phyloP scores from a whole-genome alignment of 2,797 vertebrate genomes.

The Betta splendens region DNA sequence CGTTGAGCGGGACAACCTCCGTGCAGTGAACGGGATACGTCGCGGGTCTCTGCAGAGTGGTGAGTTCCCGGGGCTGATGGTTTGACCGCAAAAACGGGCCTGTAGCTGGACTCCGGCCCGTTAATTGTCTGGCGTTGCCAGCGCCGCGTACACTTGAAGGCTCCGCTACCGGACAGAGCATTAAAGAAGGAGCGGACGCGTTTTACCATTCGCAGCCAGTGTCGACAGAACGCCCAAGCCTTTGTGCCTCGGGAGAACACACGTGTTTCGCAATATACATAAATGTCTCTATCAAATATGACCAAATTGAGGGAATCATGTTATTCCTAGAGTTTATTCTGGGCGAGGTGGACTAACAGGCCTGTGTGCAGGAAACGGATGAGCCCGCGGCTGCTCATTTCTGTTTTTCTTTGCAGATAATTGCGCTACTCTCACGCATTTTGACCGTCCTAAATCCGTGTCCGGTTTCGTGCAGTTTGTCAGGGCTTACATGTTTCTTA shows the following conservation, averaged over 20 bases:
- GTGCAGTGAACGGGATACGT: no score
- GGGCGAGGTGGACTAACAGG: constrained; percentile 42
- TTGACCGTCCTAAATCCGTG: no score
- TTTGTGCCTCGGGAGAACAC: neutral
- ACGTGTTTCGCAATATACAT: neutral
- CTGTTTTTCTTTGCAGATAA: no score
- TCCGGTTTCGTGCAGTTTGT: no score
- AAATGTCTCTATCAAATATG: neutral
- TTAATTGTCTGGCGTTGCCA: constrained; percentile 12
- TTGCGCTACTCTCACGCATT: no score
- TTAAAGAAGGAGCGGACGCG: neutral
- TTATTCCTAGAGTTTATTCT: constrained; percentile 23
- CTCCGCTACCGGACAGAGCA: neutral
- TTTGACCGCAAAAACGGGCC: constrained; percentile 30
- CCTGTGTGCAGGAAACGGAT: no score
- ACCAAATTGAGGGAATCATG: neutral
- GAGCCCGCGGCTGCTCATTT: no score
- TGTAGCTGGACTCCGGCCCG: neutral
- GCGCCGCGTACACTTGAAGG: neutral
- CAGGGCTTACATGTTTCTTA: no score
- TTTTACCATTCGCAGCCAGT: neutral
- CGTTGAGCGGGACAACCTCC: constrained; percentile 15
- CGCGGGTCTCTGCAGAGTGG: constrained; percentile 58
- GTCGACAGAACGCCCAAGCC: neutral
- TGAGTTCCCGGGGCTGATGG: constrained; percentile 35